These are phyloP conservation scores for Acanthococcus lagerstroemiae DNA, from an alignment of 2,888 invertebrate species.

Conservation along the genomic window DNA sequence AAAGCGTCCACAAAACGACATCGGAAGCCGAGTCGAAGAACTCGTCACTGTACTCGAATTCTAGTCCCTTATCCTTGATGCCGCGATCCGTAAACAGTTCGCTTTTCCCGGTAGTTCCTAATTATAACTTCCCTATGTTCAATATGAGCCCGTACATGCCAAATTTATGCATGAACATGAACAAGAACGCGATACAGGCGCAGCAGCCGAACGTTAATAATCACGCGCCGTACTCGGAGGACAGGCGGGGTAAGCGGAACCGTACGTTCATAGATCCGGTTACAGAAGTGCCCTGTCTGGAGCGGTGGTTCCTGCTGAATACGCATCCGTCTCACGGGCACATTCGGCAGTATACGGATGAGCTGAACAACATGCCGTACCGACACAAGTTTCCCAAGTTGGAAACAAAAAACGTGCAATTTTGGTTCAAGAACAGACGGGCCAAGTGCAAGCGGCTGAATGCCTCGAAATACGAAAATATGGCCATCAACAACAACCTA, in stretches of 20 bases:
- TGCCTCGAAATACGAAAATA: constrained; percentile 70
- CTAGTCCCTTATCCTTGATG: constrained; percentile 28
- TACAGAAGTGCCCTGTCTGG: constrained; percentile 87
- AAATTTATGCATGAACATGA: constrained; percentile 34
- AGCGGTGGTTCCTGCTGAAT: constrained; percentile 94
- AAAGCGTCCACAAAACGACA: background rate
- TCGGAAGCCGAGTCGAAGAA: constrained; percentile 8
- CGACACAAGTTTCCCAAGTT: constrained; percentile 96
- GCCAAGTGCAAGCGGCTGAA: constrained; percentile 96
- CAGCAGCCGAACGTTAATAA: constrained; percentile 17
- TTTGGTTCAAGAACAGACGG: constrained; percentile 98
- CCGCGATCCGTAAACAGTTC: constrained; percentile 12
- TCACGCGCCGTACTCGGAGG: constrained; percentile 40
- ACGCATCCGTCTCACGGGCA: constrained; percentile 97
- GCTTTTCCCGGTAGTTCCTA: constrained; percentile 68
- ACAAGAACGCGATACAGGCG: constrained; percentile 46
- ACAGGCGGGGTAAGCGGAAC: constrained; percentile 86
- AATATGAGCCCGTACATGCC: constrained; percentile 49
- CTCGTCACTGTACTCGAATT: constrained; percentile 38
- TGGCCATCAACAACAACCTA: constrained; percentile 18
- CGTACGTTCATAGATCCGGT: constrained; percentile 98
- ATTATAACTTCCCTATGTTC: constrained; percentile 74
- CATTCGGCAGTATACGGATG: constrained; percentile 95
- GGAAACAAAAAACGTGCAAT: constrained; percentile 98
- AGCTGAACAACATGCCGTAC: constrained; percentile 92